Evolutionary conservation across 1,140 invertebrate genomes (phyloP).

Genomic region (Lamellibrachia luymesi): DNA sequence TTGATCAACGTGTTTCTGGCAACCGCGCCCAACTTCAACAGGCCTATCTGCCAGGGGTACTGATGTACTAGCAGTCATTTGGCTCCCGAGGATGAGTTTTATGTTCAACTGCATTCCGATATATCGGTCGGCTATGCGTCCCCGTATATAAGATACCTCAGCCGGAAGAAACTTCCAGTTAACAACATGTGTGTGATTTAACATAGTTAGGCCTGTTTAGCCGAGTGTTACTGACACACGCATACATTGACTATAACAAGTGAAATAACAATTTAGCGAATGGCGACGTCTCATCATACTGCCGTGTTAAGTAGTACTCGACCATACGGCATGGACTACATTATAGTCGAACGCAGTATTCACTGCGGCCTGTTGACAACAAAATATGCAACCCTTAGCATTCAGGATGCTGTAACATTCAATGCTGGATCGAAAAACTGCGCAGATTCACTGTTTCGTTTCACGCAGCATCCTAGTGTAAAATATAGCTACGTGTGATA

Average conservation of each 20-base stretch:
- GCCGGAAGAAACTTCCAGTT: neutral
- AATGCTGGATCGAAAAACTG: neutral
- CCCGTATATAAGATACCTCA: neutral
- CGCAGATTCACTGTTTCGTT: neutral
- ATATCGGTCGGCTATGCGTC: neutral
- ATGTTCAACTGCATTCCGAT: no score
- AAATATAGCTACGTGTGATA: neutral
- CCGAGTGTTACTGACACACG: no score
- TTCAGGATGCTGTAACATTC: neutral
- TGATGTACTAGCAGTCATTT: no score
- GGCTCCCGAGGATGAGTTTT: no score
- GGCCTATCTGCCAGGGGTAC: no score
- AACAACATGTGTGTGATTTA: no score
- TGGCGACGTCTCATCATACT: neutral
- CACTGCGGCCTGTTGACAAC: neutral
- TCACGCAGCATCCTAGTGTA: neutral
- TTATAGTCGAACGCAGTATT: neutral
- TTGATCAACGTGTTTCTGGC: no score
- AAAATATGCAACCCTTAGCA: neutral
- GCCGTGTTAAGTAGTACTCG: neutral
- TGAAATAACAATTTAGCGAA: neutral
- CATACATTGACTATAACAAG: neutral
- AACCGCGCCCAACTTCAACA: no score
- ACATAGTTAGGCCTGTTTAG: no score
- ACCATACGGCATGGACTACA: neutral